Evolutionary conservation across 2,888 invertebrate genomes (phyloP), one percentile per base, ranked within the genome.

Genomic region (Monoplex corrugatus): DNA sequence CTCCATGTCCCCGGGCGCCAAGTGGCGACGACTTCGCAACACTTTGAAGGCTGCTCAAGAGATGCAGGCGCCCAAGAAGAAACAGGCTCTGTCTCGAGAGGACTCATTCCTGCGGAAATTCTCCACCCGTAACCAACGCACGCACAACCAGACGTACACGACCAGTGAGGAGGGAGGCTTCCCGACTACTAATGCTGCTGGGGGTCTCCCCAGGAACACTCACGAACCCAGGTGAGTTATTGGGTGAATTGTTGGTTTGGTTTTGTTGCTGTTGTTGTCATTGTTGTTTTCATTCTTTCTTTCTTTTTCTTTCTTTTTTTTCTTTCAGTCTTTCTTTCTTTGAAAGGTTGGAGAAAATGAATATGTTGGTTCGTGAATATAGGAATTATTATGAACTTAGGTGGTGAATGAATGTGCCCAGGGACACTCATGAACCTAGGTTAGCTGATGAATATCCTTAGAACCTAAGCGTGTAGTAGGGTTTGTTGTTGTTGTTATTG

Each of bases 1-100:
- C 40, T 45, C 85, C 45, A 89, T 89, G 88, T 91, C 89, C 86
- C 90, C 90, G 23, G 88, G 91, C 89, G 90, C 90, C 44, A 91
- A 93, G 87, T 99, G 99, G 98, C 98, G 98, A 98, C 98, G 99
- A 96, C 97, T 99, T 92, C 97, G 99, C 93, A 98, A 98, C 89
- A 99, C 99, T 85, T 95, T 96, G 63, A 93, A 93, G 89, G 94
- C 93, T 13, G 93, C 95, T 2, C 93, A 93, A 87, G 93, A 92
- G 23, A 94, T 95, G 89, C 91, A 91, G 72, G 88, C 88, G n/a
- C 89, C 86, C 45, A 90, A 91, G 43, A 94, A 94, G 89, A 94
- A 93, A 32, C 89, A 91, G 43, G 87, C 92, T 8, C 91, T 95
- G 83, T 88, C 88, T 2, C 89, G 95, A 44, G 94, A 95, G 85